Evolutionary conservation across 2,113 vertebrate genomes (phyloP).

Genomic region (Mobula hypostoma): DNA sequence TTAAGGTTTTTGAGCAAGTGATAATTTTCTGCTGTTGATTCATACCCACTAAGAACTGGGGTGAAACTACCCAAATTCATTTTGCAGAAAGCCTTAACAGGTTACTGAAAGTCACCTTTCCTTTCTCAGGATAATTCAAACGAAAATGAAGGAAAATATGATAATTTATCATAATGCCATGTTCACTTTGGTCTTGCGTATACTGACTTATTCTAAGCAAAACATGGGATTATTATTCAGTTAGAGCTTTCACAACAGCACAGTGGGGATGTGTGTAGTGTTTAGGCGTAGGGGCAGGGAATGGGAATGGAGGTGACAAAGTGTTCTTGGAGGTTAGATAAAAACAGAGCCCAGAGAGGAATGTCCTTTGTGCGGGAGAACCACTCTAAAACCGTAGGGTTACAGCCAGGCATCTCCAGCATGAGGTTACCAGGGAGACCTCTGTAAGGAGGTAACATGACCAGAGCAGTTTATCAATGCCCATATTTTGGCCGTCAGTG

Average conservation of each 20-base stretch:
- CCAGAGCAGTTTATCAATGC: too few species aligned
- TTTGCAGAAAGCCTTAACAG: neutral
- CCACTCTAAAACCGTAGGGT: too few species aligned
- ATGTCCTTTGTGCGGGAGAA: too few species aligned
- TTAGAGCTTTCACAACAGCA: neutral
- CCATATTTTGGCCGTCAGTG: too few species aligned
- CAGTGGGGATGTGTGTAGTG: too few species aligned
- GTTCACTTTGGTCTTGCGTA: neutral
- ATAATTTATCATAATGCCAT: neutral
- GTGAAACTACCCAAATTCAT: neutral
- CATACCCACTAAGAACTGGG: neutral
- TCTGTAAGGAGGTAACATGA: too few species aligned
- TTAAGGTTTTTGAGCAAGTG: neutral
- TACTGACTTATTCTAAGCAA: neutral
- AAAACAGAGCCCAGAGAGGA: too few species aligned
- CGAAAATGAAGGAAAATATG: neutral
- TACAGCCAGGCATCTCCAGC: too few species aligned
- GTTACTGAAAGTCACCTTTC: neutral
- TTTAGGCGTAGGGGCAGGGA: too few species aligned
- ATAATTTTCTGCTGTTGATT: neutral
- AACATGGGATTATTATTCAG: neutral
- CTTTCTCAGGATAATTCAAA: neutral
- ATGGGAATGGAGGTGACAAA: too few species aligned
- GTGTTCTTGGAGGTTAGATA: too few species aligned
- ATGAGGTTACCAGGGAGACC: too few species aligned